Evolutionary conservation across 2,888 invertebrate species (phyloP), one percentile per base, ranked within the genome.

Genomic region (Dicranocentrus wangi): DNA sequence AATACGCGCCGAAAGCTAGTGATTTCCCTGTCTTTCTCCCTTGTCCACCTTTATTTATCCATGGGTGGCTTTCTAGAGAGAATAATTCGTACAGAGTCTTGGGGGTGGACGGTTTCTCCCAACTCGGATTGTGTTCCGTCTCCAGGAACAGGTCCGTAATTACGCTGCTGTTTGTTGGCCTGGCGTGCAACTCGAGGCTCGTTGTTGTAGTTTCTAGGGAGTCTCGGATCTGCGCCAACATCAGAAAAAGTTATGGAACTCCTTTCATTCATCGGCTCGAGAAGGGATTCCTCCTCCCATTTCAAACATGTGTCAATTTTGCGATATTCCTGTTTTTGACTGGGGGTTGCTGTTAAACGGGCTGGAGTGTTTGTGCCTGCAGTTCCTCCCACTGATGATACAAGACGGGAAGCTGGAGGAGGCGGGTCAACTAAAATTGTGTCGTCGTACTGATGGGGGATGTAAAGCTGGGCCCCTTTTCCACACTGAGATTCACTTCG

Each of bases 281-380:
- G 55, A n/a, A 71, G 32, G 1, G 79, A 79, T n/a, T 79, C 79
- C n/a, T 65, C 65, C 17, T 79, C 71, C 79, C 79, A 79, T 27
- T 71, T 71, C 25, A 70, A 19, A 3, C 47, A 55, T 5, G 79
- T 71, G 43, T 79, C 79, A 19, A 65, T 70, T 13, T 68, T 77
- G 3, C 69, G 61, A 61, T 23, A 21, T 21, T 23, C 55, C 21
- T 2, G 15, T 17, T 47, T 47, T 47, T 32, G 47, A n/a, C 17
- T 5, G 15, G 47, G 3, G n/a, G 5, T 2, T 47, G n/a, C 8
- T 15, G n/a, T 47, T 13, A n/a, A n/a, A n/a, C n/a, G n/a, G n/a
- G 17, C 8, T 47, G 47, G 47, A 15, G 15, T 47, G 47, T 2
- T n/a, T 3, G 32, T 32, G 32, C 32, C 32, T 3, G 5, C 5